These are phyloP conservation scores for Sitta europaea DNA, from an alignment of 2,113 vertebrate genomes.

Conservation along the genomic window DNA sequence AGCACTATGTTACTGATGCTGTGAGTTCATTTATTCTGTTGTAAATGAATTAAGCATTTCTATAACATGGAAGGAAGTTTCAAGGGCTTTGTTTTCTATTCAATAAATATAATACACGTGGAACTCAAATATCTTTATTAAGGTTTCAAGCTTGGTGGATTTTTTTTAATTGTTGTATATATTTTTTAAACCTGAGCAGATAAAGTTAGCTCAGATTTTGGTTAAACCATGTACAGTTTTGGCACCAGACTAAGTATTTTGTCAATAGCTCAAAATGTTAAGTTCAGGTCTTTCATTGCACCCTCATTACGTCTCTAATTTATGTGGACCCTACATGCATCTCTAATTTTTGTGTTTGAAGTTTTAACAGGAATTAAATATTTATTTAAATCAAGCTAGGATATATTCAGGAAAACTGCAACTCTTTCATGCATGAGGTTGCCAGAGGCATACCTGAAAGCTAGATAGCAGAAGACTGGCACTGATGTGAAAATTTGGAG, in stretches of 20 bases:
- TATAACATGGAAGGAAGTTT: neutral
- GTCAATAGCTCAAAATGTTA: neutral
- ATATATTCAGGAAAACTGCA: neutral
- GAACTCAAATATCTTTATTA: neutral
- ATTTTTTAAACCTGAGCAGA: neutral
- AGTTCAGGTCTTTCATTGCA: neutral
- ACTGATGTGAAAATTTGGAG: neutral
- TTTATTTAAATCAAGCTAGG: neutral
- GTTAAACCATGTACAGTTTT: neutral
- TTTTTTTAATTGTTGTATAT: neutral
- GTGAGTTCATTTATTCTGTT: neutral
- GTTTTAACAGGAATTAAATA: neutral
- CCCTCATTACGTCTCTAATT: neutral
- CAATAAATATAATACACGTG: neutral
- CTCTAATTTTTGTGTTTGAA: neutral
- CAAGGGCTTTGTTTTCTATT: neutral
- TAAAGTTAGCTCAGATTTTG: neutral
- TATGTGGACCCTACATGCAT: neutral
- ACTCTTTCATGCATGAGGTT: neutral
- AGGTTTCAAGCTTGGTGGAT: accelerated
- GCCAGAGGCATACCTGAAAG: neutral
- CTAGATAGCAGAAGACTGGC: neutral
- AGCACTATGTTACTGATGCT: neutral
- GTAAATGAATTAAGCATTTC: neutral
- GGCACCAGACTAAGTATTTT: neutral